phyloP scores from a whole-genome alignment of 2,888 invertebrate species.

The Drosophila fulvimacula region DNA sequence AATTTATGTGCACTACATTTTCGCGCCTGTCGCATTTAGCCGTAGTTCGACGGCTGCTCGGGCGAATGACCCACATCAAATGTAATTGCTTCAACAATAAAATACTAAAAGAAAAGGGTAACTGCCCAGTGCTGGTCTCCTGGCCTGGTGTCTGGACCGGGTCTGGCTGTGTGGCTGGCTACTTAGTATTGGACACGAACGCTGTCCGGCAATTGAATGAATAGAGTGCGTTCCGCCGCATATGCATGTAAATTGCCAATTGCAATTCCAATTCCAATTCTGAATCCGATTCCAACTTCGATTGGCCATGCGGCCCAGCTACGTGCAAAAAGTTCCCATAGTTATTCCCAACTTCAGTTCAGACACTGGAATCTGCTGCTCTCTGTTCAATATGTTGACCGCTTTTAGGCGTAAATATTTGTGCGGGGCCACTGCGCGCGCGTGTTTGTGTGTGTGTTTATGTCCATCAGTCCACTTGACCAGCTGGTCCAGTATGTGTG shows the following conservation, averaged over 20 bases:
- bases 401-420: conserved; percentile 76
- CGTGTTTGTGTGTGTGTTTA: conserved; percentile 13
- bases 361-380: conserved; percentile 1
- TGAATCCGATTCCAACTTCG: conserved; percentile 42
- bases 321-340: conserved; percentile 21
- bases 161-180: conserved; percentile 35
- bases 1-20: conserved; percentile 61
- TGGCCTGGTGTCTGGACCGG: neutral
- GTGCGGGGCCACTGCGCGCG: conserved; percentile 24
- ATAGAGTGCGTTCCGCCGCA: conserved; percentile 75
- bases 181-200: conserved; percentile 65
- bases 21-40: conserved; percentile 11
- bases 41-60: neutral
- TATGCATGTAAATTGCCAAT: conserved; percentile 78
- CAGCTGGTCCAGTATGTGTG: conserved; percentile 27
- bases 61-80: conserved; percentile 38
- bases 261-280: conserved; percentile 69
- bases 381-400: conserved; percentile 43
- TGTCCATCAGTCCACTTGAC: conserved; percentile 21
- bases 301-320: conserved; percentile 24
- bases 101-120: conserved; percentile 17
- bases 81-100: conserved; percentile 69
- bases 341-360: conserved; percentile 27
- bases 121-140: neutral
- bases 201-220: conserved; percentile 62